Evolutionary conservation across 2,797 vertebrate species (phyloP), one percentile per base, ranked within the genome.

Genomic region (Gadopsis bispinosus): DNA sequence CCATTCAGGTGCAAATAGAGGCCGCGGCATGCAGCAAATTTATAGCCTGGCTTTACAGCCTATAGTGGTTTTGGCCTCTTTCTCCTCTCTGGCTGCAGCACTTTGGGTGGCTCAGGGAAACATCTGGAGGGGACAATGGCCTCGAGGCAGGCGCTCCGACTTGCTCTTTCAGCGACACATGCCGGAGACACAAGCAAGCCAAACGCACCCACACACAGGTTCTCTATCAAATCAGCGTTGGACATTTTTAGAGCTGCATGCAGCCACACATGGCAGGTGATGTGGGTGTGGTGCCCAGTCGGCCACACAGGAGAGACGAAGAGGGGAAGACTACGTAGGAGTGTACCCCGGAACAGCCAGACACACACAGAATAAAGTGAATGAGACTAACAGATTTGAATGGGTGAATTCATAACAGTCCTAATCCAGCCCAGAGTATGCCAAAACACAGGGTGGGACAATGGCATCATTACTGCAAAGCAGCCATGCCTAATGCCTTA

Each of bases 1-100:
- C 81, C 79, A 86, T 93, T 93, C 85, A 91, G 79, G 89, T 91
- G 90, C 88, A 92, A 93, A 93, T 91, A 64, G 74, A 14, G 71
- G 71, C 73, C 12, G 33, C 50, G 48, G 75, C 70, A 81, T 76
- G 70, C n/a, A 43, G 61, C 73, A 81, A 50, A 93, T 94, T 89
- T 91, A 92, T 75, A 81, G 84, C 85, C 77, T 16, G 62, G 66
- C 74, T 92, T 89, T 91, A 92, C 39, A 63, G 66, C 58, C 3
- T 48, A 20, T 47, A 1, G 63, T 33, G 47, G 73, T 66, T 68
- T 74, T 37, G 69, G 73, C 56, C 13, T 68, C 65, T 72, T 66
- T 83, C 66, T 69, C 31, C 60, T 78, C 53, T 37, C 50, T 39
- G 43, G 73, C 47, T 73, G 77, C 72, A 68, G 74, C 83, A 62